Conservation (phyloP, 2,797 vertebrate genomes). For the Dromococcyx pavoninus region DNA sequence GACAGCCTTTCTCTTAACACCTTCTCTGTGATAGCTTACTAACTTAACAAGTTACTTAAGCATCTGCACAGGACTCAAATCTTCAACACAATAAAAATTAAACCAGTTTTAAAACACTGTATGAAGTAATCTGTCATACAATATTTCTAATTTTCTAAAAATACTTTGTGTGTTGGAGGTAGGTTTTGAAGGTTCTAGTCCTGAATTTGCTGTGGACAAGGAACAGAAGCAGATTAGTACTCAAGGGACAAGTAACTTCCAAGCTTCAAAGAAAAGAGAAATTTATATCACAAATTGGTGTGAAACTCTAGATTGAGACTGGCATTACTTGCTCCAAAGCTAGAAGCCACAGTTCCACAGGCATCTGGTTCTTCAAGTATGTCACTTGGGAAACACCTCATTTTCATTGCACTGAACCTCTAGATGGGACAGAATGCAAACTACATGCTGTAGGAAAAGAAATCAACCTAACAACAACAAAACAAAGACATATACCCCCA, state of each 20-base stretch:
- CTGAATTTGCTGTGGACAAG: background rate
- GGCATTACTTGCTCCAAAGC: background rate
- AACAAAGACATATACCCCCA: no score
- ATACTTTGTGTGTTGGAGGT: background rate
- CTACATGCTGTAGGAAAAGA: background rate
- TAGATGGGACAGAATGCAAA: background rate
- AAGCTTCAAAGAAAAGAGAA: background rate
- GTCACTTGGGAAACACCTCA: background rate
- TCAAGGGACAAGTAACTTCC: background rate
- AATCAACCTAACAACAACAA: no score
- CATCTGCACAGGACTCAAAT: background rate
- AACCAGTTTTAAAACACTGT: background rate
- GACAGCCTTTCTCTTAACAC: background rate
- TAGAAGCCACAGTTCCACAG: background rate
- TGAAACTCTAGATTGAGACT: background rate
- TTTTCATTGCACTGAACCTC: background rate
- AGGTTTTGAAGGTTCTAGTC: background rate
- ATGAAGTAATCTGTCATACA: background rate
- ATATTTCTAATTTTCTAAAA: background rate
- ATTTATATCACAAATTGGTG: background rate
- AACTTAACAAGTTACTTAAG: background rate
- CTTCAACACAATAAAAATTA: background rate
- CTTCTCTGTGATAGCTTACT: background rate
- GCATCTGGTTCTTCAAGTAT: background rate
- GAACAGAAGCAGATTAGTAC: background rate